A percentile compares a stretch with the other conserved stretches of the same genome.
Evolutionary conservation across 1,140 invertebrate genomes (phyloP).

Genomic region (Tetranychus cinnabarinus): DNA sequence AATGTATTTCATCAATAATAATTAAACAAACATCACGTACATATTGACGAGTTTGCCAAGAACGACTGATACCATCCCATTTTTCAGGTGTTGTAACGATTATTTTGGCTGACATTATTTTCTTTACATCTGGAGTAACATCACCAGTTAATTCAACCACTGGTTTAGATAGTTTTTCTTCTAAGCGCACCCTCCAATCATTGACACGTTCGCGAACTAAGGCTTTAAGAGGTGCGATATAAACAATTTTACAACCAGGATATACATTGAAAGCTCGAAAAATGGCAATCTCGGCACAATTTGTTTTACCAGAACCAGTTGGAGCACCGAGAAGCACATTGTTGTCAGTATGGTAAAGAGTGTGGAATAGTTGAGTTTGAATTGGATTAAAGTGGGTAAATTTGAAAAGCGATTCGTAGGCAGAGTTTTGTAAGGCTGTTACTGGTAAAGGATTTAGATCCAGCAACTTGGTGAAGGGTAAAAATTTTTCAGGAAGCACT

Average conservation of each 20-base stretch:
- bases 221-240: slow-evolving; percentile 95
- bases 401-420: slow-evolving; percentile 56
- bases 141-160: slow-evolving; percentile 93
- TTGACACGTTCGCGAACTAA: slow-evolving; percentile 82
- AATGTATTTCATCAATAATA: slow-evolving; percentile 94
- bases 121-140: slow-evolving; percentile 68
- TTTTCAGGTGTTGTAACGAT: slow-evolving; percentile 63
- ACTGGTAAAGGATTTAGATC: slow-evolving; percentile 73
- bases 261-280: slow-evolving; percentile 67
- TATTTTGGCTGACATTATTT: slow-evolving; percentile 51
- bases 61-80: slow-evolving; percentile 51
- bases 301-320: slow-evolving; percentile 95
- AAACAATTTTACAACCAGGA: slow-evolving; percentile 74
- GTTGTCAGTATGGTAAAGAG: slow-evolving; percentile 76
- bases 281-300: slow-evolving; percentile 91
- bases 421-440: slow-evolving; percentile 45
- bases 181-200: slow-evolving; percentile 82
- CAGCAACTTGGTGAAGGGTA: slow-evolving; percentile 32
- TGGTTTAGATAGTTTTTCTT: slow-evolving; percentile 43
- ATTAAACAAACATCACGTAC: slow-evolving; percentile 75
- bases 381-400: slow-evolving; percentile 97
- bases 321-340: slow-evolving; percentile 90
- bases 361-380: slow-evolving; percentile 95
- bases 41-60: slow-evolving; percentile 75
- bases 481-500: slow-evolving; percentile 11